Evolutionary conservation across 37 sponge, comb jelly and placozoan genomes (phyloP), one percentile per base, ranked within the genome.

Genomic region (Hexactinellida sp.): DNA sequence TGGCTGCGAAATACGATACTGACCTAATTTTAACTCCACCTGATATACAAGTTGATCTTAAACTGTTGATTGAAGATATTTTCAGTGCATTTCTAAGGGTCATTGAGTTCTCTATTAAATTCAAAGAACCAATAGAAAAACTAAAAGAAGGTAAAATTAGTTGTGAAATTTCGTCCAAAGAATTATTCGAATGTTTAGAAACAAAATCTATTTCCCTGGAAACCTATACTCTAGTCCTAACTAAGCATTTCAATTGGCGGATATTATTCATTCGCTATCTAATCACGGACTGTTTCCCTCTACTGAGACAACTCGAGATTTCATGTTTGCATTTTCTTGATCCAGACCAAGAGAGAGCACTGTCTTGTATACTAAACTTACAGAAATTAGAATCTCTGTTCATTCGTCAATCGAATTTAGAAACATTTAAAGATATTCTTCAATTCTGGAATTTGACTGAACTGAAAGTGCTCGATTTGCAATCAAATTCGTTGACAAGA

Each of bases 371-470:
- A 21, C 76, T 63, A 10, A 63, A 63, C 30, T 32, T 63, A 10
- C 19, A 63, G 76, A 7, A 63, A 32, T 23, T 63, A 63, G 76
- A 63, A 63, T 10, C 5, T 10, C 76, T 63, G 5, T 25, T 23
- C 3, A 63, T 63, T n/a, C 76, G 76, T n/a, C 76, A n/a, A 21
- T 63, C 76, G 19, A 25, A 1, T 63, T n/a, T 63, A 10, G 76
- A 28, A 63, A 23, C 3, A 21, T 25, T 7, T 23, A 63, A 63
- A 23, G 76, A 63, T 21, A 7, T 32, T 21, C 76, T 63, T 25
- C 76, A 63, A 63, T 63, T 63, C 30, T 63, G 76, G 76, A 63
- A 63, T 63, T 63, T 63, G 76, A 23, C 76, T 7, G 13, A n/a
- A 21, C 13, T 63, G 13, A 63, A n/a, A 63, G 32, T 63, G 34